Conservation (phyloP, 2,888 invertebrate species). For the Spialia ferax region DNA sequence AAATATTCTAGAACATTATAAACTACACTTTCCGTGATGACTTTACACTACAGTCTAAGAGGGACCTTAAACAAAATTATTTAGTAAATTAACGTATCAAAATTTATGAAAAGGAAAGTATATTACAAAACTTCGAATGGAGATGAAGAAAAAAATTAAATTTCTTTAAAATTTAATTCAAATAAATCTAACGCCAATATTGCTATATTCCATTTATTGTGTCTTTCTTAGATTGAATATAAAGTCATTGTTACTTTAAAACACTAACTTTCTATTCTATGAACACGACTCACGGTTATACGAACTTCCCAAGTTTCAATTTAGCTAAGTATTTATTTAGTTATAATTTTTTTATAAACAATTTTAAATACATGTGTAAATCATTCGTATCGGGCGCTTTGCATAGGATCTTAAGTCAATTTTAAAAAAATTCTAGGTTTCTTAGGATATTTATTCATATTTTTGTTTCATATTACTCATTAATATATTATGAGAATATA, state of each 20-base stretch:
- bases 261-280: not conserved
- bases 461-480: too few species aligned
- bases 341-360: too few species aligned
- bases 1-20: not conserved
- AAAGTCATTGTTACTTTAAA: not conserved
- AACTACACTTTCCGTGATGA: not conserved
- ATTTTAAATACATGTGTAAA: not conserved
- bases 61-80: not conserved
- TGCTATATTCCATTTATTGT: not conserved
- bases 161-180: too few species aligned
- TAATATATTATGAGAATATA: too few species aligned
- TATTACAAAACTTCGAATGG: too few species aligned
- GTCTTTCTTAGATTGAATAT: not conserved
- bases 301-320: not conserved
- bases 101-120: too few species aligned
- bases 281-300: not conserved
- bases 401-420: too few species aligned
- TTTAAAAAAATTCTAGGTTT: too few species aligned
- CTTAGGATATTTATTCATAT: too few species aligned
- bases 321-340: not conserved
- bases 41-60: not conserved
- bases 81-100: too few species aligned
- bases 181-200: not conserved
- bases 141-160: too few species aligned
- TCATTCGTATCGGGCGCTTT: too few species aligned